These are phyloP conservation scores for Solen grandis DNA, from an alignment of 1,140 invertebrate species.

Conservation along the genomic window DNA sequence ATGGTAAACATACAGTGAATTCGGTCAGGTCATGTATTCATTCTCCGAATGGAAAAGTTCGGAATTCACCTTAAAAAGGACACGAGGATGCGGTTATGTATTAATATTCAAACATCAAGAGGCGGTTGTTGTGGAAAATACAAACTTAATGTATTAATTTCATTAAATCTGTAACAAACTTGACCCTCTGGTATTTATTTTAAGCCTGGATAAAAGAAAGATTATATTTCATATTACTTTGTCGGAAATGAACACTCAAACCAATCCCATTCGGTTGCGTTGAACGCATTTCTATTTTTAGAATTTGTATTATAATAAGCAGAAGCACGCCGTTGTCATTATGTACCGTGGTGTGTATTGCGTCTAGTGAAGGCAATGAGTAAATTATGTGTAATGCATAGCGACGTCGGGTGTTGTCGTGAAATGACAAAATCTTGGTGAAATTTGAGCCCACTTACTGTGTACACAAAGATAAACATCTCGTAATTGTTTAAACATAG, in stretches of 20 bases:
- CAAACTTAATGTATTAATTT: not conserved
- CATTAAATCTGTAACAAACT: no score
- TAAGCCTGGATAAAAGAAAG: not conserved
- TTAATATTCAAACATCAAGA: not conserved
- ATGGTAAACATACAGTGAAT: conserved; percentile 11
- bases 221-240: not conserved
- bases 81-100: not conserved
- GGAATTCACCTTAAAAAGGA: not conserved
- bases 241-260: not conserved
- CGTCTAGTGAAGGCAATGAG: no score
- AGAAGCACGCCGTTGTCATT: no score
- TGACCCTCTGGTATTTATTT: no score
- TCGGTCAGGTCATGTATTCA: conserved; percentile 34
- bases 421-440: no score
- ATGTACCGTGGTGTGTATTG: no score
- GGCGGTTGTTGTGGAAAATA: not conserved
- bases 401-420: no score
- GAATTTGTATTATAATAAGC: no score
- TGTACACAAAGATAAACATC: no score
- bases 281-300: not conserved
- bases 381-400: no score
- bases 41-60: not conserved
- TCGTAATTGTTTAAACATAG: no score
- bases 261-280: not conserved
- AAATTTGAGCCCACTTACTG: no score